Evolutionary conservation across 1,140 invertebrate species (phyloP), one percentile per base, ranked within the genome.

Genomic region (Euwallacea fornicatus): DNA sequence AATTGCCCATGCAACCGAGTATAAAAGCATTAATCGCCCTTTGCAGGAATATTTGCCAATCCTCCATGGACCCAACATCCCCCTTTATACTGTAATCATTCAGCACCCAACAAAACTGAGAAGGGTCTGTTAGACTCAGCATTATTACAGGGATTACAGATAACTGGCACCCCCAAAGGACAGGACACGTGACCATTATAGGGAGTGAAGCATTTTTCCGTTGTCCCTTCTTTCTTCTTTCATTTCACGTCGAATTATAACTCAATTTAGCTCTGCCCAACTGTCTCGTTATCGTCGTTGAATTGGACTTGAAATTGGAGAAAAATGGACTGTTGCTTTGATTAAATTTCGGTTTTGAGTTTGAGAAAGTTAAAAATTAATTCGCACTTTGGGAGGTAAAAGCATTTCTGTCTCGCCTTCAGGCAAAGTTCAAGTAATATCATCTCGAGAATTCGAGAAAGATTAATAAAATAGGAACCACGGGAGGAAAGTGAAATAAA

Each of bases 111-210:
- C 13, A 50, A 50, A 50, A 50, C 13, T 13, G 13, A 50, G 46
- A 50, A 50, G 9, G 46, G 46, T 50, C 46, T 13, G 13, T 11
- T 10, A 13, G 46, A 50, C 13, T 50, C 9, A 13, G 9, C 13
- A 50, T 50, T 50, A 50, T 50, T 50, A 50, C 46, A 2, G 46
- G 46, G 46, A 50, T 50, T 50, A 50, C 13, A 50, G 46, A 50
- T 50, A 50, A 50, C 46, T 10, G 13, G 46, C 13, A 11, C 13
- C 46, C 46, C 46, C 46, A 10, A 50, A 50, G 13, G 46, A 50
- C 46, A 11, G 13, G 9, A 13, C 46, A 50, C 46, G 46, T 50
- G 46, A 11, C 46, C 13, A 10, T 11, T 6, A 50, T 50, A 11
- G 46, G 46, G 13, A 8, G 46, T 10, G 46, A 33, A 4, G 21